A percentile compares a stretch with the other conserved stretches of the same genome.
Conservation (phyloP, 2,113 vertebrate genomes). For the Periophthalmus modestus region DNA sequence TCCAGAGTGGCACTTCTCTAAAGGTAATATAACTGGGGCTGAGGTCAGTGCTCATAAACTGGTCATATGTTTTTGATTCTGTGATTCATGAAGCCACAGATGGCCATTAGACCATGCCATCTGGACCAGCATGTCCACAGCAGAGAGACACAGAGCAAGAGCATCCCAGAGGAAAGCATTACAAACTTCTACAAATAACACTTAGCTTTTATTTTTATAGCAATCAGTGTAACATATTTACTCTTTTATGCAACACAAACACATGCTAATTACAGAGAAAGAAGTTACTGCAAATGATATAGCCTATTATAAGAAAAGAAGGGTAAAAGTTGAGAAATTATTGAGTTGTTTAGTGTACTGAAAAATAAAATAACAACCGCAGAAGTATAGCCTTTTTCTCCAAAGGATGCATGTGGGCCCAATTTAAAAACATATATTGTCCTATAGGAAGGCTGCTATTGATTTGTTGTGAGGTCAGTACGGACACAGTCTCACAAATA, state of each 20-base stretch:
- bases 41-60: slow-evolving; percentile 49
- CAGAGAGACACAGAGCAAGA: slow-evolving; percentile 49
- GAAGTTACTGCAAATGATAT: neutral
- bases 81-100: slow-evolving; percentile 52
- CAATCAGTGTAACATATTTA: neutral
- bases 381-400: neutral
- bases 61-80: slow-evolving; percentile 35
- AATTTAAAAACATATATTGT: slow-evolving; percentile 22
- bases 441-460: slow-evolving; percentile 48
- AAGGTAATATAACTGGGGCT: slow-evolving; percentile 18
- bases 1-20: slow-evolving; percentile 18
- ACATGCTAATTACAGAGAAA: neutral
- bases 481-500: slow-evolving; percentile 5
- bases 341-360: neutral
- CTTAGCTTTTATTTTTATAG: neutral
- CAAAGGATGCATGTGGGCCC: neutral
- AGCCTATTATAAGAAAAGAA: too few relatives aligned
- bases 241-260: neutral
- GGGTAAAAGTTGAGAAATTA: neutral
- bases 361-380: neutral
- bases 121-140: slow-evolving; percentile 55
- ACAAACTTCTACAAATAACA: slow-evolving; percentile 8
- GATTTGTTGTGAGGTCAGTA: slow-evolving; percentile 48
- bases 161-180: slow-evolving; percentile 46
- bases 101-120: slow-evolving; percentile 60